phyloP scores from a whole-genome alignment of 2,113 vertebrate genomes.

The Lophotis ruficrista region DNA sequence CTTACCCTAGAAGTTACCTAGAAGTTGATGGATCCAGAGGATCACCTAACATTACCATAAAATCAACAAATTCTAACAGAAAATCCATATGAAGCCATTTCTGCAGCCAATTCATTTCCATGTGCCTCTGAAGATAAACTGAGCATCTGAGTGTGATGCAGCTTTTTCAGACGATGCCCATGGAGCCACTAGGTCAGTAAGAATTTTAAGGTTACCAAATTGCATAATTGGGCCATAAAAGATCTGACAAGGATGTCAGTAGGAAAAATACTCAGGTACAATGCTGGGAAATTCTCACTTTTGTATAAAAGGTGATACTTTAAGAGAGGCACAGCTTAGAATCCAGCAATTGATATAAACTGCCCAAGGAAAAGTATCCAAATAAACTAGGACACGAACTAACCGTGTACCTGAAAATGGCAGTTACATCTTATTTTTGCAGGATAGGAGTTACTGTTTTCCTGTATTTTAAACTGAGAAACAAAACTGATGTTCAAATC shows the following conservation, averaged over 20 bases:
- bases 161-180: background rate
- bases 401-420: background rate
- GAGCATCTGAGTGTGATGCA: background rate
- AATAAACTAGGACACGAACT: background rate
- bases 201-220: background rate
- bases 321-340: background rate
- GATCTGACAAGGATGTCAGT: background rate
- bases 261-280: background rate
- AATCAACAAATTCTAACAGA: background rate
- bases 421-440: background rate
- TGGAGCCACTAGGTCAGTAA: background rate
- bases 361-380: background rate
- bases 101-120: background rate
- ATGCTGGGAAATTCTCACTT: background rate
- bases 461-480: background rate
- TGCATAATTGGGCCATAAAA: background rate
- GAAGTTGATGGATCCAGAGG: background rate
- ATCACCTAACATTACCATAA: background rate
- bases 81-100: background rate
- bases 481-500: background rate
- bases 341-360: background rate
- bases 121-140: background rate
- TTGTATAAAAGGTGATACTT: background rate
- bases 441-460: background rate
- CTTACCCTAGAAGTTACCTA: background rate